phyloP scores from a whole-genome alignment of 1,140 invertebrate genomes.

The Bradysia coprophila region DNA sequence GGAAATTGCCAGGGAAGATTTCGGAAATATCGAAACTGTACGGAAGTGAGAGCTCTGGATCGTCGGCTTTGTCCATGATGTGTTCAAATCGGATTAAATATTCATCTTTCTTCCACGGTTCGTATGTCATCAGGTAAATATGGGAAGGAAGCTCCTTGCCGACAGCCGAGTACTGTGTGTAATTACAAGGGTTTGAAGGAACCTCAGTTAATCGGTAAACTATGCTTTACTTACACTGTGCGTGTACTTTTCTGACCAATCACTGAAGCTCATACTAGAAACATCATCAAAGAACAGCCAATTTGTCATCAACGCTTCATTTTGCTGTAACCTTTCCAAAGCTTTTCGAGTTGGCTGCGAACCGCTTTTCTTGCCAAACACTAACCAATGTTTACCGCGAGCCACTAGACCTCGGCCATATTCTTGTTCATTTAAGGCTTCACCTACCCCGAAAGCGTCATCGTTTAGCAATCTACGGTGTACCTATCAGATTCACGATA shows the following conservation, averaged over 20 bases:
- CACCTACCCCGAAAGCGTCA: constrained; percentile 82
- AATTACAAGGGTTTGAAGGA: constrained; percentile 9
- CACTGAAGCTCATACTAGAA: constrained; percentile 5
- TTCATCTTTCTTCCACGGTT: constrained; percentile 51
- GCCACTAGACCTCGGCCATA: constrained; percentile 59
- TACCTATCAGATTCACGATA: too few relatives aligned
- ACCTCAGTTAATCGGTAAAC: constrained; percentile 5
- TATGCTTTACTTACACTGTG: constrained; percentile 11
- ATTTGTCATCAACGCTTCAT: constrained; percentile 12
- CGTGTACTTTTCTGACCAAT: constrained; percentile 12
- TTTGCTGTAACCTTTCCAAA: constrained; percentile 11
- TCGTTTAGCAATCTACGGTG: constrained; percentile 74
- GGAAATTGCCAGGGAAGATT: neutral
- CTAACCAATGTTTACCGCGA: constrained; percentile 52
- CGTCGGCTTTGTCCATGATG: constrained; percentile 56
- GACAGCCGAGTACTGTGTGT: constrained; percentile 24
- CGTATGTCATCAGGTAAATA: constrained; percentile 73
- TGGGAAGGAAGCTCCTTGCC: constrained; percentile 45
- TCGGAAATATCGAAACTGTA: constrained; percentile 27
- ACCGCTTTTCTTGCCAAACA: constrained; percentile 21
- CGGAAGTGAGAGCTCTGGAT: constrained; percentile 32
- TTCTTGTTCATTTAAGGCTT: constrained; percentile 78
- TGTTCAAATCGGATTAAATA: constrained; percentile 75
- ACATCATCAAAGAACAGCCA: constrained; percentile 18
- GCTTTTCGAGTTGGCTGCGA: constrained; percentile 4